Base-by-base conservation (phyloP, 2,797 vertebrate genomes). In the Acanthornis magna region DNA sequence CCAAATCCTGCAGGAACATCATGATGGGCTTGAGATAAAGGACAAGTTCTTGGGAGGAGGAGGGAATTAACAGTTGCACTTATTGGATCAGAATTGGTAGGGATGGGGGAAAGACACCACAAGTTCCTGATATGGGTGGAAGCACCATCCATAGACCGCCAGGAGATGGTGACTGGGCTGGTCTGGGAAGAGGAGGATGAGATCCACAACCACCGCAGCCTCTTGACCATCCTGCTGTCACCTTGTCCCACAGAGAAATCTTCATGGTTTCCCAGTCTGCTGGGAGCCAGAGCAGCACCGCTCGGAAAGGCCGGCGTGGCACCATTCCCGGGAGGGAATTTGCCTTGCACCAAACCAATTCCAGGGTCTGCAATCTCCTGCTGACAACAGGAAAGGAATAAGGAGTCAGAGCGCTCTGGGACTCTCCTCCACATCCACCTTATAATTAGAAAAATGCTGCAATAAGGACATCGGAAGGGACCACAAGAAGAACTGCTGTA, bases 301-400 rank as follows among this genome's bases (percentile, higher is more conserved):
- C 76, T 27, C 83, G 74, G 48, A 97, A 91, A 65, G 86, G 95
- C 79, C 94, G 94, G 57, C 57, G 17, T 7, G 83, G 88, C 47
- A 63, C 22, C 1, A 0, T 94, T 55, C 82, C 97, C 0, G 97
- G 90, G 6, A 74, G 43, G 77, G 95, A 97, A 42, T 45, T 97
- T 17, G 93, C 96, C 36, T 83, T 98, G 85, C 96, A 98, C 63
- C 34, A 2, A 19, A 82, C 89, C 66, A 98, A 98, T 80, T 97
- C 97, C 16, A 80, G 79, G 65, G 86, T 96, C 92, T 98, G 97
- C 94, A 97, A 45, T 40, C 66, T 89, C 78, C 66, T 98, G 85
- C 93, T 97, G 68, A 7, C 18, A 0, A 67, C 38, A 5, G 62
- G 18, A 15, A 38, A 54, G 4, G 22, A 93, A 8, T 96, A 88